Evolutionary conservation across 2,888 invertebrate species (phyloP).

Genomic region (Molorchus minor): DNA sequence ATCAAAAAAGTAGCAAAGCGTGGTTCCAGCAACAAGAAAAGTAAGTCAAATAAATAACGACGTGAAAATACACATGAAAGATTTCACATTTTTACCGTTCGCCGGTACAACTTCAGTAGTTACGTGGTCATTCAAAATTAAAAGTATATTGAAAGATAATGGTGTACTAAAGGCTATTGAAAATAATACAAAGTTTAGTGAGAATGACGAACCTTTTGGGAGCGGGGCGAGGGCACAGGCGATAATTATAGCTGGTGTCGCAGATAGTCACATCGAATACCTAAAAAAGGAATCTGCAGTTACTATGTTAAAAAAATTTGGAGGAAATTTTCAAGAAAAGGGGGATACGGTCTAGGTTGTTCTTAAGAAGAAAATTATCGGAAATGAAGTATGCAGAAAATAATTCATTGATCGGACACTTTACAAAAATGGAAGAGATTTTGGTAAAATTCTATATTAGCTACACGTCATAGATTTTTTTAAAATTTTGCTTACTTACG

Average conservation of each 20-base stretch:
- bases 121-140: slow-evolving; percentile 19
- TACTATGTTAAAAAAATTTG: slow-evolving; percentile 1
- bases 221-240: slow-evolving; percentile 7
- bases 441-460: no score
- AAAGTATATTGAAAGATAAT: slow-evolving; percentile 15
- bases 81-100: slow-evolving; percentile 6
- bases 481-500: no score
- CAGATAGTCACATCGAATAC: slow-evolving; percentile 19
- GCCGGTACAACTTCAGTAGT: slow-evolving; percentile 2
- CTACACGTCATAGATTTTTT: no score
- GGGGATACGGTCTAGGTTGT: slow-evolving; percentile 3
- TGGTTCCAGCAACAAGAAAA: no score
- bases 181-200: slow-evolving; percentile 9
- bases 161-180: slow-evolving; percentile 14
- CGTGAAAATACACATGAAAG: no score
- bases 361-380: slow-evolving; percentile 5
- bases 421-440: slow-evolving; percentile 10
- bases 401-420: slow-evolving; percentile 10
- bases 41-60: no score
- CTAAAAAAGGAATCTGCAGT: slow-evolving; percentile 2
- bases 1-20: no score
- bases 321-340: slow-evolving; percentile 16
- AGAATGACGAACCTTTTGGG: neutral
- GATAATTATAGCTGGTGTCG: slow-evolving; percentile 10
- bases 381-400: slow-evolving; percentile 9